phyloP scores from a whole-genome alignment of 2,113 vertebrate species.

The Ploceus nigricollis region DNA sequence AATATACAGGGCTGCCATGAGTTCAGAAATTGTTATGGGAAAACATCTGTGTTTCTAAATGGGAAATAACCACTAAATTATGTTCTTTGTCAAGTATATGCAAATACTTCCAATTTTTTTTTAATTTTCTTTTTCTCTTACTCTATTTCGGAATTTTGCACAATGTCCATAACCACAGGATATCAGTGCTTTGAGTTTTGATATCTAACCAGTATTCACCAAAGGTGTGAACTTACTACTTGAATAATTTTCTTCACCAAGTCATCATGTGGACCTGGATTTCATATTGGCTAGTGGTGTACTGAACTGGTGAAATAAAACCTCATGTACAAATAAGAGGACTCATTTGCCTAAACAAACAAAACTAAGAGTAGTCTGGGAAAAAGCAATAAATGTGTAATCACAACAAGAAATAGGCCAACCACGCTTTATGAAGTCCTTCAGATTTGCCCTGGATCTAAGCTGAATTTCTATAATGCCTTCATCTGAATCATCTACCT shows the following conservation, averaged over 20 bases:
- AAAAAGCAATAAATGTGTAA: not conserved
- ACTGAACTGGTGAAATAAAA: not conserved
- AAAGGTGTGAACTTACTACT: not conserved
- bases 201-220: not conserved
- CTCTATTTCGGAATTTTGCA: not conserved
- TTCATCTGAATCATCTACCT: not conserved
- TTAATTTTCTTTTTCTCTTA: not conserved
- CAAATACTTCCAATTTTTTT: not conserved
- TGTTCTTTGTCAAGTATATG: not conserved
- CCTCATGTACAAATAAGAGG: not conserved
- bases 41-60: not conserved
- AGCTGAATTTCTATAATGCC: not conserved
- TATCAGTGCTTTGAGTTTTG: not conserved
- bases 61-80: not conserved
- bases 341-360: not conserved
- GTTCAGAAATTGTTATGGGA: not conserved
- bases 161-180: not conserved
- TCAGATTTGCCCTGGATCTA: not conserved
- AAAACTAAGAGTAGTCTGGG: not conserved
- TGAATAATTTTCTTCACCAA: not conserved
- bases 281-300: not conserved
- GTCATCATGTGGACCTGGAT: not conserved
- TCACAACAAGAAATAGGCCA: not conserved
- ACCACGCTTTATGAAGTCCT: not conserved
- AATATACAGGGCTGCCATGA: not conserved